These are phyloP conservation scores for Spongilla lacustris DNA, from an alignment of 37 sponge, comb jelly and placozoan species.

Conservation along the genomic window DNA sequence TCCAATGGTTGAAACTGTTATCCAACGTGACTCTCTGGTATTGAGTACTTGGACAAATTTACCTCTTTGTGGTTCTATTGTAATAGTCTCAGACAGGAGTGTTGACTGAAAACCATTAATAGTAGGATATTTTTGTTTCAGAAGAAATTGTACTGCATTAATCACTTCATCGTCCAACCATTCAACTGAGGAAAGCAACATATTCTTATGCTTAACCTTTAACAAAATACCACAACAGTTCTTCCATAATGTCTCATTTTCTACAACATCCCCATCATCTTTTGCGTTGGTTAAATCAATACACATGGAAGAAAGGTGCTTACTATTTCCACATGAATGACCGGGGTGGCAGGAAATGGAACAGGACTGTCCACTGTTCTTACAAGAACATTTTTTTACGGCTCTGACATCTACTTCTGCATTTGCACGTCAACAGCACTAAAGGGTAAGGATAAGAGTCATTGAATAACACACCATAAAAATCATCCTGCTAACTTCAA, in stretches of 20 bases:
- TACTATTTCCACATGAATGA: neutral
- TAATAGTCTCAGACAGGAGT: too few species aligned
- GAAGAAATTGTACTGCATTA: neutral
- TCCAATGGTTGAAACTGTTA: too few species aligned
- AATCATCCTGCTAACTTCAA: too few species aligned
- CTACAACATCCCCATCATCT: neutral
- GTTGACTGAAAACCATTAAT: neutral
- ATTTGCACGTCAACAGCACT: too few species aligned
- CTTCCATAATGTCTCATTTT: too few species aligned
- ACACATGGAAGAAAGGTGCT: neutral
- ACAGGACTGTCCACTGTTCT: neutral
- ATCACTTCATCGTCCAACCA: neutral
- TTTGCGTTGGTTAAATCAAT: neutral
- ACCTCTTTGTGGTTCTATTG: too few species aligned
- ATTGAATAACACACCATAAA: too few species aligned
- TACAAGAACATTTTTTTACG: neutral
- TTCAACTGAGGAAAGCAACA: neutral
- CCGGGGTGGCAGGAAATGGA: too few species aligned
- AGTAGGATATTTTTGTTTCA: neutral
- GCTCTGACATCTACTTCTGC: neutral
- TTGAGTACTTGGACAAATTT: too few species aligned
- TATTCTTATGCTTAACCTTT: neutral
- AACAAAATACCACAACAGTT: too few species aligned
- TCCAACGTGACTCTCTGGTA: too few species aligned
- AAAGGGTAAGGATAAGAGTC: too few species aligned